phyloP scores from a whole-genome alignment of 2,113 vertebrate genomes.

The Micromys minutus region DNA sequence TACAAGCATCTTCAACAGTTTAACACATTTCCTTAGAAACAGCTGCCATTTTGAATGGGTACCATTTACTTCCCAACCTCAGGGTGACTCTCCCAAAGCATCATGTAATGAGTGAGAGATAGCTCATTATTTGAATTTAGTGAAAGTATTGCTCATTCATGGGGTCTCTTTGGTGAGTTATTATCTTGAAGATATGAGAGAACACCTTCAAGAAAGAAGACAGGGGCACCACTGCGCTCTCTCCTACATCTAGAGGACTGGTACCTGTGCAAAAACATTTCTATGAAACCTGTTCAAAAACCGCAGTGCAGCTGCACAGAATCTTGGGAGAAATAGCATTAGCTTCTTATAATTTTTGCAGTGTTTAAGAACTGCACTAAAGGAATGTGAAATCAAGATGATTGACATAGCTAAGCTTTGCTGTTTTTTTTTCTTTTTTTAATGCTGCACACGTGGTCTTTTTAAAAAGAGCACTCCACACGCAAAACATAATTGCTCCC shows the following conservation, averaged over 20 bases:
- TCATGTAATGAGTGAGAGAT: constrained; percentile 72
- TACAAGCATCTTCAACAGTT: not conserved
- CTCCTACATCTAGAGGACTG: constrained; percentile 80
- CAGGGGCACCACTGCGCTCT: constrained; percentile 68
- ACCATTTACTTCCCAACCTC: constrained; percentile 69
- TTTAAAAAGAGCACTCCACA: constrained; percentile 81
- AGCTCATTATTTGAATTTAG: constrained; percentile 74
- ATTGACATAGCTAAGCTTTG: constrained; percentile 81
- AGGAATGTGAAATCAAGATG: constrained; percentile 85
- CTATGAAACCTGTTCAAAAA: constrained; percentile 79
- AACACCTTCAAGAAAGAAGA: constrained; percentile 78
- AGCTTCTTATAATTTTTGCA: constrained; percentile 81
- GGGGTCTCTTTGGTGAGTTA: constrained; percentile 76
- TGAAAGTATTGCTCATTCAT: constrained; percentile 73
- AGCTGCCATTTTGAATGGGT: constrained; percentile 68
- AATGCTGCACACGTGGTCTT: constrained; percentile 79
- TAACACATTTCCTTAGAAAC: constrained; percentile 12
- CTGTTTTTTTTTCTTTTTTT: constrained; percentile 70
- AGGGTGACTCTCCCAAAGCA: constrained; percentile 67
- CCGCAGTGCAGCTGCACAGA: constrained; percentile 74
- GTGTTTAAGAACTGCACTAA: constrained; percentile 81
- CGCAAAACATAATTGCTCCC: constrained; percentile 83
- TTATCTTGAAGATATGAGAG: constrained; percentile 70
- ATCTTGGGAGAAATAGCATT: constrained; percentile 80
- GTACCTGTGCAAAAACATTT: constrained; percentile 77